A percentile compares a stretch with the other conserved stretches of the same genome.
phyloP scores from a whole-genome alignment of 92 coral and sea anemone species.

The Epizoanthus rinbou region DNA sequence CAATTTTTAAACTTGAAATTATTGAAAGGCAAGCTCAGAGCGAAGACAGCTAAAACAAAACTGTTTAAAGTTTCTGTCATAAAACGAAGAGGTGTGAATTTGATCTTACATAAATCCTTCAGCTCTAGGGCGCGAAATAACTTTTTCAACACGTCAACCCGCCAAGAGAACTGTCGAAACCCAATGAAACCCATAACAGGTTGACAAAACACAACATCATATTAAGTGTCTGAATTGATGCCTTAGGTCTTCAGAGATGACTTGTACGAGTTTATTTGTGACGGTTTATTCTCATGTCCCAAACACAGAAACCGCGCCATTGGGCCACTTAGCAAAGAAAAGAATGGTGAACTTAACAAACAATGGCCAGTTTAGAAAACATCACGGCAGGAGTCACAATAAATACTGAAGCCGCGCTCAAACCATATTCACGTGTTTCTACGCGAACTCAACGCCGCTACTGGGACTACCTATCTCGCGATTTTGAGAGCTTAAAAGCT shows the following conservation, averaged over 20 bases:
- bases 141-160: conserved; percentile 95
- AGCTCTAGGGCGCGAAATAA: conserved; percentile 72
- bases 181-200: conserved; percentile 71
- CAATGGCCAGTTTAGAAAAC: conserved; percentile 85
- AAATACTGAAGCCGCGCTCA: conserved; percentile 58
- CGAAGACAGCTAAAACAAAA: conserved; percentile 65
- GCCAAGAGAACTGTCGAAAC: conserved; percentile 81
- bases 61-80: conserved; percentile 69
- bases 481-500: conserved; percentile 61
- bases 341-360: conserved; percentile 61
- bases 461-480: conserved; percentile 53
- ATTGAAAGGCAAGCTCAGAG: conserved; percentile 31
- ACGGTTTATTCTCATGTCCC: conserved; percentile 65
- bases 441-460: conserved; percentile 24
- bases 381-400: conserved; percentile 83
- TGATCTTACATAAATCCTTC: conserved; percentile 86
- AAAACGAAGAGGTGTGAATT: conserved; percentile 79
- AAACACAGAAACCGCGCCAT: conserved; percentile 61
- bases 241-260: conserved; percentile 68
- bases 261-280: conserved; percentile 58
- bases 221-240: conserved; percentile 80
- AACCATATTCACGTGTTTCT: neutral
- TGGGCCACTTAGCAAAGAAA: conserved; percentile 50
- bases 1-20: conserved; percentile 19
- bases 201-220: conserved; percentile 87